phyloP scores from a whole-genome alignment of 2,113 vertebrate species.

The Gambusia affinis region DNA sequence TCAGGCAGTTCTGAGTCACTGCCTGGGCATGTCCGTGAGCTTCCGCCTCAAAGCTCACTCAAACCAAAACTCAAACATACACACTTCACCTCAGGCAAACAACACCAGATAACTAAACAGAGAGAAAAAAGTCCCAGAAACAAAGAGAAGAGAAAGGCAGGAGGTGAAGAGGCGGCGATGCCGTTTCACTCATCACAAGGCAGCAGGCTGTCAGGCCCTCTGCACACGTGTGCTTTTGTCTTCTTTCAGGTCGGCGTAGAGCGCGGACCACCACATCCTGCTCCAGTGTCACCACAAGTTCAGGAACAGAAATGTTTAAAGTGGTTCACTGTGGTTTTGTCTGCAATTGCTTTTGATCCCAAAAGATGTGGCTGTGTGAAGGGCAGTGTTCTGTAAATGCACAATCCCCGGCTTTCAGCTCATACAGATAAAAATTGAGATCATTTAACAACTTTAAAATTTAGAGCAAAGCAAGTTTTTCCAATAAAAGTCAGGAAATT shows the following conservation, averaged over 20 bases:
- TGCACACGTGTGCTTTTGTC: conserved; percentile 43
- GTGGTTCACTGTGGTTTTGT: conserved; percentile 24
- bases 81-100: conserved; percentile 18
- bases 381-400: neutral
- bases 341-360: neutral
- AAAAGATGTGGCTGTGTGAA: neutral
- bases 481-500: too few relatives aligned
- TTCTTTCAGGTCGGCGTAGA: conserved; percentile 30
- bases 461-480: too few relatives aligned
- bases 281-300: neutral
- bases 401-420: neutral
- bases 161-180: conserved; percentile 14
- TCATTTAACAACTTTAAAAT: too few relatives aligned
- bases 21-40: conserved; percentile 55
- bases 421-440: too few relatives aligned
- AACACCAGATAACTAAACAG: conserved; percentile 33
- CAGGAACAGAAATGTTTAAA: neutral
- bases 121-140: conserved; percentile 39
- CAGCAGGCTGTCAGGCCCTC: neutral
- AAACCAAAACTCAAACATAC: conserved; percentile 22
- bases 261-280: conserved; percentile 26
- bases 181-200: conserved; percentile 15
- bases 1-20: conserved; percentile 64
- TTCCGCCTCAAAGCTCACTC: conserved; percentile 37
- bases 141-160: conserved; percentile 9